Evolutionary conservation across 2,113 vertebrate genomes (phyloP).

Genomic region (Corythoichthys intestinalis): DNA sequence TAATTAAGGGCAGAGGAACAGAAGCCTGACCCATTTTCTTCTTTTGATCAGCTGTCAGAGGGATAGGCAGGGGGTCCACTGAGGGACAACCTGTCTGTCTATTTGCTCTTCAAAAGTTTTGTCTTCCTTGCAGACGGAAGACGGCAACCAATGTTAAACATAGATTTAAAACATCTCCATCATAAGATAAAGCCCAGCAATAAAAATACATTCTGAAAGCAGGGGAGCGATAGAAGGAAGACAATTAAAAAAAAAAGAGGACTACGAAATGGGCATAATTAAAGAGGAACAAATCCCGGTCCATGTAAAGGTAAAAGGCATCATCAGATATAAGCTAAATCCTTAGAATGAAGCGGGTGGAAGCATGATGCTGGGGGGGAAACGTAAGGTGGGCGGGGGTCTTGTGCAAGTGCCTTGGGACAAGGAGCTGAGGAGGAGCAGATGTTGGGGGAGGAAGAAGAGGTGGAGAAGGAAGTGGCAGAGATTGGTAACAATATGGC

Average conservation of each 20-base stretch:
- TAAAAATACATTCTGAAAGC: not conserved
- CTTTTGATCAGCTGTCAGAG: slow-evolving; percentile 59
- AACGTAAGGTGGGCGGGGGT: slow-evolving; percentile 13
- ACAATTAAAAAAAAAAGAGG: not conserved
- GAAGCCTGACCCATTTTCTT: slow-evolving; percentile 65
- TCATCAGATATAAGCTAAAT: not conserved
- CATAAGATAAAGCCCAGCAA: not conserved
- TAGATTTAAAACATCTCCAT: not conserved
- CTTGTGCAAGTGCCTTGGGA: not conserved
- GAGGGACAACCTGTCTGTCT: slow-evolving; percentile 25
- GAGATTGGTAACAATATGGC: slow-evolving; percentile 31
- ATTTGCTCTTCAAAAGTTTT: slow-evolving; percentile 23
- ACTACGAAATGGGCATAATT: not conserved
- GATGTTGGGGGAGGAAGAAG: slow-evolving; percentile 16
- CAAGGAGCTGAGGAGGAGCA: slow-evolving; percentile 34
- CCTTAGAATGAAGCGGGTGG: not conserved
- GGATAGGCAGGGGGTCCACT: slow-evolving; percentile 40
- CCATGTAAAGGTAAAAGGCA: not conserved
- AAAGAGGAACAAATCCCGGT: not conserved
- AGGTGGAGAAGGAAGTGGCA: slow-evolving; percentile 24
- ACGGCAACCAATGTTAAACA: not conserved
- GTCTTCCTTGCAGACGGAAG: slow-evolving; percentile 2
- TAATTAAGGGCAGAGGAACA: slow-evolving; percentile 62
- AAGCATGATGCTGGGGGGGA: not conserved
- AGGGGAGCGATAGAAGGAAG: not conserved